Evolutionary conservation across 2,113 vertebrate species (phyloP).

Genomic region (Petroica traversi): DNA sequence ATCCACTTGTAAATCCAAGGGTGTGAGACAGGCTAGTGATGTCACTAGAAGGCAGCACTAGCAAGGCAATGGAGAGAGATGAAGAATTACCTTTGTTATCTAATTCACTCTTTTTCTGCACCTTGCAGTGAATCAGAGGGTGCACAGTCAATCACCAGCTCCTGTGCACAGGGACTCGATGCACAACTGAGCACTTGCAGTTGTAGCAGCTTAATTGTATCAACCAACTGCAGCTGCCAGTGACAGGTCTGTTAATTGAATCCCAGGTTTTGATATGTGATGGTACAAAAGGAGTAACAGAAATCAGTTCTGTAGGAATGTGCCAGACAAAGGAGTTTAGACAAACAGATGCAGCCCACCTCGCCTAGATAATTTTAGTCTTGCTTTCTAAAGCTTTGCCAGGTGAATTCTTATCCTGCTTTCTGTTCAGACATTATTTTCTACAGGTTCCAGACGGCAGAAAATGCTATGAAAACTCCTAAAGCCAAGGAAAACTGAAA

Average conservation of each 20-base stretch:
- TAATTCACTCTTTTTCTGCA: neutral
- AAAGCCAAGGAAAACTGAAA: neutral
- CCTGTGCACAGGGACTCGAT: neutral
- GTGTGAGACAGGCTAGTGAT: neutral
- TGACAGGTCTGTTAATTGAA: neutral
- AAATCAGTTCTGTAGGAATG: neutral
- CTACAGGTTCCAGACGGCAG: neutral
- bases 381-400: neutral
- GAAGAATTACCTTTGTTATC: neutral
- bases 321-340: neutral
- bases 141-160: neutral
- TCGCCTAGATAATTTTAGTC: neutral
- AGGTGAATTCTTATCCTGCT: neutral
- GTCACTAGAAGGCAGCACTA: neutral
- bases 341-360: neutral
- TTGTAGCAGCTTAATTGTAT: neutral
- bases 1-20: neutral
- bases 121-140: neutral
- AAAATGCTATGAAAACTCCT: neutral
- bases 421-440: neutral
- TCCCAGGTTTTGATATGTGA: neutral
- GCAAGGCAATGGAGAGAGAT: neutral
- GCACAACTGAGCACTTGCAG: neutral
- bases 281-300: neutral
- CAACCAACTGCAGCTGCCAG: neutral